Base-by-base conservation (phyloP, 2,888 invertebrate species). In the Agriotes lineatus region DNA sequence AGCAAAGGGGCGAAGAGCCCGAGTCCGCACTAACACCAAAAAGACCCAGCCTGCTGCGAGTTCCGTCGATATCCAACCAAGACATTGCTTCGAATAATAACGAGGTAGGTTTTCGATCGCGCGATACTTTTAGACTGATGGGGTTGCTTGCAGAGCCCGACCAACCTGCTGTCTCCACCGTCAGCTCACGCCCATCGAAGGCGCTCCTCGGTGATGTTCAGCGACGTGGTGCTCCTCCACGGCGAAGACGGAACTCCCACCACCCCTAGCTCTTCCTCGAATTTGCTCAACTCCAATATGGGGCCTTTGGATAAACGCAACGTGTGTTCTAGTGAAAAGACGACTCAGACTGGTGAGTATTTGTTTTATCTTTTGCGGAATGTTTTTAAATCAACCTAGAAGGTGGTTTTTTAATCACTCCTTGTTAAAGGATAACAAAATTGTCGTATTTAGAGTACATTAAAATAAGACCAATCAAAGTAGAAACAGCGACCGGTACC, bases 181-280 rank as follows among this genome's bases (percentile, higher is more conserved):
- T 89, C 91, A 59, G 86, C 89, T 64, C 90, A 91, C 73, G 88
- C 90, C 70, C 90, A 91, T 75, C 87, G 92, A 14, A 88, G 95
- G 14, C 87, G 94, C 58, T 94, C 95, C 39, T 94, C 94, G 73
- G 95, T 95, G 69, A 95, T 95, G 94, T 95, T 95, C 85, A 94
- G 93, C 80, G 94, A 95, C 80, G 92, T 94, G 33, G 92, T 95
- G 10, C 86, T 94, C 39, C 87, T 94, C 30, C 94, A 94, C 79
- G 90, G 90, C 18, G 82, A 84, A 75, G 64, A 82, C 59, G 82
- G 60, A 56, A 73, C 80, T 1, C 81, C 82, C 1, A 72, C 50
- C 30, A 70, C 68, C 67, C 76, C 82, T 2, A 74, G 73, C 14
- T 76, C 80, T 18, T 80, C 82, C 10, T 74, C 81, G n/a, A 82